Base-by-base conservation (phyloP, 2,888 invertebrate species). In the Cyrtodaria siliqua region DNA sequence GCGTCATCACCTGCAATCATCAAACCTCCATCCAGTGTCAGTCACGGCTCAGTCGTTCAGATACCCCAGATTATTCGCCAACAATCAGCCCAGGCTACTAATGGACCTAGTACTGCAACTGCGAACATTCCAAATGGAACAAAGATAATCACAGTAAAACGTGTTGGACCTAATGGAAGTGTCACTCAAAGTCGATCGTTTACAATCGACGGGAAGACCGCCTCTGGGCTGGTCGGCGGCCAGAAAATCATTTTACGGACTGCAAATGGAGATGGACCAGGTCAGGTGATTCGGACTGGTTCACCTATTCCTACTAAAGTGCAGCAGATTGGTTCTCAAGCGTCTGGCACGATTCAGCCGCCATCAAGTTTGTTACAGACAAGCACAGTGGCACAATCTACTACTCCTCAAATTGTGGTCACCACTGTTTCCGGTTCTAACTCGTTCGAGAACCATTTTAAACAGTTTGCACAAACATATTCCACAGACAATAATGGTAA, bases 1-100 rank as follows among this genome's bases (percentile, higher is more conserved):
- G 27, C 75, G 8, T 83, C 86, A 1, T 80, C 82, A 9, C 84
- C 86, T 18, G 63, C 86, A 16, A 75, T 86, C 3, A 84, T 86
- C 23, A 78, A 74, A 59, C 84, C 84, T 20, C 57, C 68, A 16
- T 55, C 40, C 26, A 16, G 24, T 2, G 27, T 14, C 20, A 14
- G 26, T 47, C 59, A 68, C 16, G 29, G 63, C 9, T 42, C 55
- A 2, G 52, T 63, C 1, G 27, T 62, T 3, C 60, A 55, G 6
- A 26, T 64, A 24, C 60, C 81, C 6, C 42, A 70, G 49, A 47
- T 80, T n/a, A 38, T 80, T 9, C 23, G 77, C 24, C 81, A 77
- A 56, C 81, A 81, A 33, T 61, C 62, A 55, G 76, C 66, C 8
- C 70, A 64, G 40, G 24, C 23, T 3, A 12, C 38, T 23, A 42